Conservation (phyloP, 2,888 invertebrate genomes). For the Drosophila mercatorum region DNA sequence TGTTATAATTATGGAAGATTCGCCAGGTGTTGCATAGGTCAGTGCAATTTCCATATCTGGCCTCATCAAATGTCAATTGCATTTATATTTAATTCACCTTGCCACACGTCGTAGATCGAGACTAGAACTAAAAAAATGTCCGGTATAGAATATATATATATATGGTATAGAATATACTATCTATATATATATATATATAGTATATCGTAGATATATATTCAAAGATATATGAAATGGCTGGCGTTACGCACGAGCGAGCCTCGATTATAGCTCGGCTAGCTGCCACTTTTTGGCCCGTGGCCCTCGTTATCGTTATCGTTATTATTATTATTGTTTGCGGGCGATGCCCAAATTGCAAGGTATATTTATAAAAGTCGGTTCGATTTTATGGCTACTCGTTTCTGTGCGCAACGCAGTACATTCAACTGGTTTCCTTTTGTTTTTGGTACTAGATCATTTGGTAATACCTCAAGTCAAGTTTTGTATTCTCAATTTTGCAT, state of each 20-base stretch:
- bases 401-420: constrained; percentile 33
- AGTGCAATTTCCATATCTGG: constrained; percentile 34
- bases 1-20: constrained; percentile 44
- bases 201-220: constrained; percentile 1
- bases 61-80: constrained; percentile 25
- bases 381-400: constrained; percentile 23
- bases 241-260: constrained; percentile 55
- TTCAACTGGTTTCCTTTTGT: constrained; percentile 46
- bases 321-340: constrained; percentile 16
- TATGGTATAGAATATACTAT: not conserved
- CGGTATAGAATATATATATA: not conserved
- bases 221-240: constrained; percentile 14
- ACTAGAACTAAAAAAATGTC: constrained; percentile 11
- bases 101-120: constrained; percentile 1
- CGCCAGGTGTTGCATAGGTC: constrained; percentile 55
- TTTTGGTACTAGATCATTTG: constrained; percentile 11
- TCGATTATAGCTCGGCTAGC: constrained; percentile 34
- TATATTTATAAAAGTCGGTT: constrained; percentile 24
- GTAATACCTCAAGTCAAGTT: constrained; percentile 17
- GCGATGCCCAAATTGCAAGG: constrained; percentile 31
- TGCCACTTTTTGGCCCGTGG: constrained; percentile 45
- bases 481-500: not conserved
- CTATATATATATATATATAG: constrained; percentile 11
- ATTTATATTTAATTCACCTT: constrained; percentile 10
- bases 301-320: constrained; percentile 42